Evolutionary conservation across 2,888 invertebrate species (phyloP).

Genomic region (Latheticus oryzae): DNA sequence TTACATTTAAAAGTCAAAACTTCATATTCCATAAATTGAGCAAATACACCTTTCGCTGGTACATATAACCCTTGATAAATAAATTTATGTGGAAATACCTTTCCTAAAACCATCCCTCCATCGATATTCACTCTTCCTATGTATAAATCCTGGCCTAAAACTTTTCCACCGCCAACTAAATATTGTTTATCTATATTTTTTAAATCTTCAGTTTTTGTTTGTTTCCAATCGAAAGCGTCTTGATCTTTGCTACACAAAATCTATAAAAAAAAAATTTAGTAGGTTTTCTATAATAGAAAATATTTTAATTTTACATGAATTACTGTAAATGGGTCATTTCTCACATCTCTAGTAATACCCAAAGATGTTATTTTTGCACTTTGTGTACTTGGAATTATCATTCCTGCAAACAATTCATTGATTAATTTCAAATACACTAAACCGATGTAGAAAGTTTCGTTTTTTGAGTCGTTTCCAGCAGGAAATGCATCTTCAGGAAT

Average conservation of each 20-base stretch:
- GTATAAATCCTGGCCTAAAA: constrained; percentile 28
- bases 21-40: constrained; percentile 18
- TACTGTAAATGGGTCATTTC: constrained; percentile 24
- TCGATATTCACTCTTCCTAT: constrained; percentile 11
- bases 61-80: constrained; percentile 30
- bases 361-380: constrained; percentile 16
- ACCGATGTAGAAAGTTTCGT: constrained; percentile 20
- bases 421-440: constrained; percentile 24
- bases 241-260: constrained; percentile 10
- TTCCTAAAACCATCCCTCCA: constrained; percentile 15
- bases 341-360: constrained; percentile 20
- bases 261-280: constrained; percentile 18
- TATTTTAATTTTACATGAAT: constrained; percentile 3
- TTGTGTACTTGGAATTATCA: constrained; percentile 8
- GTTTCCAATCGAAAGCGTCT: constrained; percentile 17
- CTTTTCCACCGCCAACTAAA: constrained; percentile 26
- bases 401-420: constrained; percentile 25
- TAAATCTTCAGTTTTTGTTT: constrained; percentile 17
- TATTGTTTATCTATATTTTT: neutral
- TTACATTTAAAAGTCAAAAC: constrained; percentile 17
- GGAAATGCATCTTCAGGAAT: constrained; percentile 18
- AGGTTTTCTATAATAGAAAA: neutral
- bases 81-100: constrained; percentile 27
- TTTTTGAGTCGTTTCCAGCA: neutral
- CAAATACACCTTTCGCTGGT: constrained; percentile 10